Evolutionary conservation across 2,888 invertebrate genomes (phyloP).

Genomic region (Phengaris arion): DNA sequence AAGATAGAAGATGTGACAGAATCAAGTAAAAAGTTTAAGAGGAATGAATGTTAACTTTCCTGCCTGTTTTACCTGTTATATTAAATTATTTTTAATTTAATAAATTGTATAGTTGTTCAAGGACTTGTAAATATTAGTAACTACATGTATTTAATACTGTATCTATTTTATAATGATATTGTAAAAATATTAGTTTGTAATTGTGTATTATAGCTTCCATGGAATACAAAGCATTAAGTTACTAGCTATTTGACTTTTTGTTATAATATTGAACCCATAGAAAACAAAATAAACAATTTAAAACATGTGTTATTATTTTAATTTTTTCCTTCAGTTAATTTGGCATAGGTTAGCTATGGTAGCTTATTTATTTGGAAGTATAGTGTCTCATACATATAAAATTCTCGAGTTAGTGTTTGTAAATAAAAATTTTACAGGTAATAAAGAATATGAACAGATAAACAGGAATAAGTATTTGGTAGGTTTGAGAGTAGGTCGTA

Average conservation of each 20-base stretch:
- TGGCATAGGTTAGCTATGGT: no score
- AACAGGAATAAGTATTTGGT: no score
- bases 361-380: no score
- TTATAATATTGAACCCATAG: conserved; percentile 27
- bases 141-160: conserved; percentile 75
- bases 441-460: no score
- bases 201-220: conserved; percentile 70
- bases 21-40: conserved; percentile 71
- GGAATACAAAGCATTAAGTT: conserved; percentile 56
- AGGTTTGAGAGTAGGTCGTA: no score
- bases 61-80: conserved; percentile 60
- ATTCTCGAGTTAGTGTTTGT: no score
- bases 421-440: no score
- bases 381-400: no score
- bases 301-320: conserved; percentile 29
- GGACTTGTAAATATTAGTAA: conserved; percentile 74
- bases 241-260: conserved; percentile 40
- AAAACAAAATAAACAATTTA: conserved; percentile 29
- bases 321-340: not conserved
- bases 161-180: conserved; percentile 72
- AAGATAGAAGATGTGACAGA: conserved; percentile 71
- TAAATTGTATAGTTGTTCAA: conserved; percentile 67
- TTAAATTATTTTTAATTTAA: conserved; percentile 74
- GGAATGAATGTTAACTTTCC: conserved; percentile 70
- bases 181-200: conserved; percentile 61